Evolutionary conservation across 2,888 invertebrate species (phyloP).

Genomic region (Volucella zonaria): DNA sequence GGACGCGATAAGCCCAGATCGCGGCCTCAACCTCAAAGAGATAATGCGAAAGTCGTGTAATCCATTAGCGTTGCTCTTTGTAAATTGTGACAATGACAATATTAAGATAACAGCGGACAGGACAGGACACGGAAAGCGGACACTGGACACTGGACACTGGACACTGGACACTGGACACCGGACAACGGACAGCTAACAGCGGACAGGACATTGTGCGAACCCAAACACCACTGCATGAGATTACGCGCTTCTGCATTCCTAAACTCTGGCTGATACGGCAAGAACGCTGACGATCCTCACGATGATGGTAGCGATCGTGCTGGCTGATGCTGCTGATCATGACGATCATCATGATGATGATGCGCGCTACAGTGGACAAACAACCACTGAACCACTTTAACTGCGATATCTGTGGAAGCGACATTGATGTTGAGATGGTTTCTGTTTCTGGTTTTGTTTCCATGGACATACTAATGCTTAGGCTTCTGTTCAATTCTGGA

Average conservation of each 20-base stretch:
- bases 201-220: slow-evolving; percentile 71
- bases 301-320: slow-evolving; percentile 26
- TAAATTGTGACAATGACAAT: slow-evolving; percentile 83
- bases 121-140: slow-evolving; percentile 51
- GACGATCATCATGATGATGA: slow-evolving; percentile 19
- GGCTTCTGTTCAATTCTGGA: slow-evolving; percentile 46
- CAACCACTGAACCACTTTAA: slow-evolving; percentile 25
- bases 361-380: slow-evolving; percentile 48
- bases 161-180: slow-evolving; percentile 31
- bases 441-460: slow-evolving; percentile 29
- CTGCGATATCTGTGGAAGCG: slow-evolving; percentile 60
- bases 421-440: slow-evolving; percentile 68
- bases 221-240: slow-evolving; percentile 62
- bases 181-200: slow-evolving; percentile 25
- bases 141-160: slow-evolving; percentile 47
- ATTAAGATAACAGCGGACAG: slow-evolving; percentile 81
- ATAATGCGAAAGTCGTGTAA: slow-evolving; percentile 83
- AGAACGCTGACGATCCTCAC: slow-evolving; percentile 16
- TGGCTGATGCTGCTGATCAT: neutral
- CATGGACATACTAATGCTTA: slow-evolving; percentile 26
- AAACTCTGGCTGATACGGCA: slow-evolving; percentile 27
- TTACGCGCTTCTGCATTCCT: slow-evolving; percentile 70
- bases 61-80: slow-evolving; percentile 83
- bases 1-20: slow-evolving; percentile 76
- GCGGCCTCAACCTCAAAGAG: slow-evolving; percentile 81